phyloP scores from a whole-genome alignment of 2,888 invertebrate species.

The Drosophila yooni region DNA sequence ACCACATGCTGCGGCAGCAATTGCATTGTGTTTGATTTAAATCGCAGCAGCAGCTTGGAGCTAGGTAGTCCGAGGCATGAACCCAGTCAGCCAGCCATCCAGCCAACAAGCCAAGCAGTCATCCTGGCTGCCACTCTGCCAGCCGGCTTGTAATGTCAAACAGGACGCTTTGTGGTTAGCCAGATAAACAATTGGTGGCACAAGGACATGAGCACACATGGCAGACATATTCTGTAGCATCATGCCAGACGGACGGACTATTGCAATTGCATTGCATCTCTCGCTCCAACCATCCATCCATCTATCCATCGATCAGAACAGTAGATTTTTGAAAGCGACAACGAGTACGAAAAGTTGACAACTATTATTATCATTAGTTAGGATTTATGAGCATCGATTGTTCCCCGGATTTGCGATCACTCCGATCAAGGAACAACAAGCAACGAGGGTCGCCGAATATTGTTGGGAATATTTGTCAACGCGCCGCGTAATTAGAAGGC shows the following conservation, averaged over 20 bases:
- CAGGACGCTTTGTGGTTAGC: slow-evolving; percentile 60
- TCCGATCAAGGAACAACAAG: not conserved
- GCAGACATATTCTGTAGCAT: slow-evolving; percentile 43
- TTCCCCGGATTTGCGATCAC: slow-evolving; percentile 20
- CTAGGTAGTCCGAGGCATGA: slow-evolving; percentile 3
- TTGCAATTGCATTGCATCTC: slow-evolving; percentile 12
- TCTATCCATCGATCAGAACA: slow-evolving; percentile 62
- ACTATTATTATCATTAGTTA: slow-evolving; percentile 73
- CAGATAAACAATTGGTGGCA: slow-evolving; percentile 45
- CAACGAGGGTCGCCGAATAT: slow-evolving; percentile 38
- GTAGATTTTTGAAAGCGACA: slow-evolving; percentile 32
- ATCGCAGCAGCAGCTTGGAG: slow-evolving; percentile 30
- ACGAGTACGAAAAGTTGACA: slow-evolving; percentile 66
- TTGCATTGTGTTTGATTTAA: slow-evolving; percentile 59
- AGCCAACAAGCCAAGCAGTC: slow-evolving; percentile 6
- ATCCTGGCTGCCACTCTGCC: slow-evolving; percentile 3
- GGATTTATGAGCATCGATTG: slow-evolving; percentile 62
- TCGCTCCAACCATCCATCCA: slow-evolving; percentile 8
- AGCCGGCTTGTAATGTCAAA: slow-evolving; percentile 9
- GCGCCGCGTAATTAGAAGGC: slow-evolving; percentile 65
- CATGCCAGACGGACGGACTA: slow-evolving; percentile 32
- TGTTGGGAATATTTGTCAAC: slow-evolving; percentile 62
- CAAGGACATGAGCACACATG: slow-evolving; percentile 50
- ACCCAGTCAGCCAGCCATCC: slow-evolving; percentile 14
- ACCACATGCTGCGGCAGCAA: slow-evolving; percentile 66